Percentiles rank a stretch among this genome's conserved stretches.
phyloP scores from a whole-genome alignment of 2,797 vertebrate genomes.

The Mus minutoides region DNA sequence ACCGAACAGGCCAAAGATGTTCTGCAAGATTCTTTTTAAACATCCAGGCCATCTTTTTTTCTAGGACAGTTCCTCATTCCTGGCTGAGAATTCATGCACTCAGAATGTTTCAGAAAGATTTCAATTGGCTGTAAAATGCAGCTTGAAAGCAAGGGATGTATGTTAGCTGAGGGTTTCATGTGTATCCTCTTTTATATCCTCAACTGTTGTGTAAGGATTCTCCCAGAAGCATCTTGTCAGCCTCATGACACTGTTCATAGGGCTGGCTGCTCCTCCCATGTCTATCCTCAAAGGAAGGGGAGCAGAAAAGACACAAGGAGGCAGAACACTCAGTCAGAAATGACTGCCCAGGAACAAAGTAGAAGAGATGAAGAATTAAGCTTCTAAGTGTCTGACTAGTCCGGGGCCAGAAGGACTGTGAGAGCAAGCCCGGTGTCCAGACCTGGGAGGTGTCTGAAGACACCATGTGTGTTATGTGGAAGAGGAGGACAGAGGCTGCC shows the following conservation, averaged over 20 bases:
- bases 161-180: background rate
- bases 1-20: constrained; percentile 83
- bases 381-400: too few relatives aligned
- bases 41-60: constrained; percentile 80
- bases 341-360: background rate
- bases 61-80: constrained; percentile 92
- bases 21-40: constrained; percentile 88
- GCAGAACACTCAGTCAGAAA: background rate
- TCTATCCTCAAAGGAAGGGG: background rate
- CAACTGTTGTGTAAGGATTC: background rate
- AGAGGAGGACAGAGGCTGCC: background rate
- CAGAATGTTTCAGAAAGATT: constrained; percentile 75
- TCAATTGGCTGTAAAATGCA: constrained; percentile 69
- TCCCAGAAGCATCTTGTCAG: background rate
- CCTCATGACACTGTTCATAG: background rate
- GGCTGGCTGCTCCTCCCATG: background rate
- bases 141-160: constrained; percentile 53
- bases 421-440: background rate
- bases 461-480: too few relatives aligned
- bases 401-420: background rate
- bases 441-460: background rate
- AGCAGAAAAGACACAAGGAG: background rate
- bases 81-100: constrained; percentile 81
- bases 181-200: background rate
- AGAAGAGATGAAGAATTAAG: background rate